Base-by-base conservation (phyloP, 2,888 invertebrate species). In the Troglohyphantes excavatus region DNA sequence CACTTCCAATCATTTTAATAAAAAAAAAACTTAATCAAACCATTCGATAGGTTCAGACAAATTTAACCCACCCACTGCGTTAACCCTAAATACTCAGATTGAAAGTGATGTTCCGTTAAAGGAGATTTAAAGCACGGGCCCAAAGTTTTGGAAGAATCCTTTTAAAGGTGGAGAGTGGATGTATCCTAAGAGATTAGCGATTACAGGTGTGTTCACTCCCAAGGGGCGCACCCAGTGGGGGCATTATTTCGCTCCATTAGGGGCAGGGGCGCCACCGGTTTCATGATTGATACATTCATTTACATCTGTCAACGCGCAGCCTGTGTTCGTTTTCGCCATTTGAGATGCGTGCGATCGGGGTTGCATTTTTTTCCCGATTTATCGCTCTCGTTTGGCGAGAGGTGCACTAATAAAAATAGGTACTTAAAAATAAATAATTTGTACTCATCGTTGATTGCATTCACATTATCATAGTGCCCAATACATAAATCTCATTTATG, bases 241-340 rank as follows among this genome's bases (percentile, higher is more conserved):
- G 78, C 85, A 78, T 86, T 86, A 86, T 86, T 86, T 86, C 85
- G 85, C 85, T 78, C 85, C 85, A 86, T 86, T 86, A 86, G 88
- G 88, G 88, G 59, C 81, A 27, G 39, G 88, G 75, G 81, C 88
- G 81, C 72, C 81, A 61, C 68, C 63, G 76, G 76, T 75, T 89
- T 68, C 70, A 83, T 89, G 89, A 89, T 89, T 83, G 89, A 89
- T 89, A 89, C 89, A 89, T 89, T 89, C 89, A 89, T 89, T 89
- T 89, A 89, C 89, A 83, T 89, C 89, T 89, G 89, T 89, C 89
- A 89, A 89, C 89, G 89, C 89, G 59, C 70, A 19, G 85, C 85
- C 70, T 86, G 78, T 75, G 76, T 78, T 86, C 85, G 68, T 86
- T 86, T 86, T 68, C 85, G 85, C 78, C 85, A 78, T 86, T 86